Evolutionary conservation across 1,140 invertebrate species (phyloP), one percentile per base, ranked within the genome.

Genomic region (Leptinotarsa undecemlineata): DNA sequence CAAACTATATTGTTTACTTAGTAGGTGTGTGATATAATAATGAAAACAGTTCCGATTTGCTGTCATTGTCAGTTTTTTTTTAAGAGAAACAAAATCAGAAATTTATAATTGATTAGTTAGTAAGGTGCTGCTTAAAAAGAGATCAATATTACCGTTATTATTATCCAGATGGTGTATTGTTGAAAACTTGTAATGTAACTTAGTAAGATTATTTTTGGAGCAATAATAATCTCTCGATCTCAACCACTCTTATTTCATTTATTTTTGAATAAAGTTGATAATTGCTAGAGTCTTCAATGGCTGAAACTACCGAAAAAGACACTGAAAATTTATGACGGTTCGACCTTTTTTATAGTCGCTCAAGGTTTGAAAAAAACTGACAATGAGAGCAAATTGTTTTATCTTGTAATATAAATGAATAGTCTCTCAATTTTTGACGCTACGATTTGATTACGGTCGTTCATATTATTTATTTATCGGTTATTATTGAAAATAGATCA

Each of bases 11-110:
- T 64, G 47, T 72, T 71, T 57, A 72, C 23, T 64, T 33, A 72
- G 60, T 72, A 72, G 60, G 71, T 64, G 71, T 71, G 69, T 70
- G 68, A 70, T 70, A 70, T 57, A 64, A 26, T 23, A 63, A 72
- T 64, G 33, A 72, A 61, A 72, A 72, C 20, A 72, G 23, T 57
- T n/a, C 23, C 26, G 15, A 51, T 71, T 71, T 26, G 57, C 23
- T 14, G 23, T 57, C 15, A 23, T 42, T 51, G 51, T 57, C 51
- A 57, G 6, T 15, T 57, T 57, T 57, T 57, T 57, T 57, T 15
- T 2, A 42, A 42, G 33, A 42, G 33, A 42, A 42, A 42, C 33
- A 42, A 42, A 3, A 42, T 42, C 8, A 2, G 33, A 42, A 42
- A 42, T 42, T 42, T 11, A 42, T 42, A 42, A 42, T 42, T 0